Evolutionary conservation across 2,888 invertebrate genomes (phyloP).

Genomic region (Alcis repandata): DNA sequence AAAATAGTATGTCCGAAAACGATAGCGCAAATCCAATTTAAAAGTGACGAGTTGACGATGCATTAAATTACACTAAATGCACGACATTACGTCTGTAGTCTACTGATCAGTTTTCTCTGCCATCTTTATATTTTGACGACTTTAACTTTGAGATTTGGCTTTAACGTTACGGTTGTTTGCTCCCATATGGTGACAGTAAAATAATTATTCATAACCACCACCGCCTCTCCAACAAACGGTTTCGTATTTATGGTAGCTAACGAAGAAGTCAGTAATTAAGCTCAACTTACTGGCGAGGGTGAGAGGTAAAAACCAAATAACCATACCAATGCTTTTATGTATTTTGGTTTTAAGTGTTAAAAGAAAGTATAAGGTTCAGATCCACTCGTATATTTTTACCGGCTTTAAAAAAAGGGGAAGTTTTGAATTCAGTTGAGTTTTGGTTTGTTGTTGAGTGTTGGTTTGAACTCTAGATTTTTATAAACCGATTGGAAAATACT

Average conservation of each 20-base stretch:
- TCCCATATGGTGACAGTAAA: slow-evolving; percentile 66
- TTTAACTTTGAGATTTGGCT: slow-evolving; percentile 17
- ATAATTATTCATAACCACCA: slow-evolving; percentile 79
- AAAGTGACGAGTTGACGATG: too few relatives aligned
- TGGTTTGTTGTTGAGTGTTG: too few relatives aligned
- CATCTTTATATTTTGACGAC: background rate
- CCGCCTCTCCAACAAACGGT: slow-evolving; percentile 73
- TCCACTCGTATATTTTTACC: too few relatives aligned
- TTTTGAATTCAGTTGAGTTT: too few relatives aligned
- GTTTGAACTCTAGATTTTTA: too few relatives aligned
- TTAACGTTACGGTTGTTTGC: slow-evolving; percentile 67
- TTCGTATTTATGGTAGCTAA: slow-evolving; percentile 72
- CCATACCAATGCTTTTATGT: background rate
- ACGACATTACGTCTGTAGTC: background rate
- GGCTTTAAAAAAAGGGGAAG: too few relatives aligned
- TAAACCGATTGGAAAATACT: too few relatives aligned
- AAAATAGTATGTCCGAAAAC: too few relatives aligned
- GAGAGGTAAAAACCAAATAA: slow-evolving; percentile 1
- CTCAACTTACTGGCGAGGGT: slow-evolving; percentile 45
- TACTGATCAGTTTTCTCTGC: background rate
- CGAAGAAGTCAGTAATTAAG: slow-evolving; percentile 59
- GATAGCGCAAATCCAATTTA: too few relatives aligned
- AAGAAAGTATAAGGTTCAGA: too few relatives aligned
- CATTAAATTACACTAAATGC: background rate
- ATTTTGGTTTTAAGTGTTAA: background rate